These are phyloP conservation scores for Dasysyrphus albostriatus DNA, from an alignment of 2,888 invertebrate genomes.

Conservation along the genomic window DNA sequence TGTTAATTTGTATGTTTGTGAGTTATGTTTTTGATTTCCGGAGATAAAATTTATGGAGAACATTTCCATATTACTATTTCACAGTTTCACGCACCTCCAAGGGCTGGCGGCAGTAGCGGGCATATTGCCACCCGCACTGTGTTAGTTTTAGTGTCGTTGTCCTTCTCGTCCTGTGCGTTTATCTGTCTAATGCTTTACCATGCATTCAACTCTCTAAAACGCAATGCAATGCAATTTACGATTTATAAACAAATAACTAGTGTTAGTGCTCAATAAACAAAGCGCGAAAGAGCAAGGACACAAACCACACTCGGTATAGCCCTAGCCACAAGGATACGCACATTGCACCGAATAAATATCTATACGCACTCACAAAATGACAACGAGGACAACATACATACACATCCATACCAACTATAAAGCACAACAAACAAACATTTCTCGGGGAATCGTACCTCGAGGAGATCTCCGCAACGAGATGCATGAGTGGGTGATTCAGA, in stretches of 20 bases:
- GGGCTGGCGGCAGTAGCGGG: neutral
- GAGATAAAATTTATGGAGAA: conserved; percentile 75
- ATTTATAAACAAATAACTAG: conserved; percentile 76
- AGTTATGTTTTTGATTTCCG: conserved; percentile 76
- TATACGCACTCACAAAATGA: conserved; percentile 12
- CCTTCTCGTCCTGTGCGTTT: conserved; percentile 18
- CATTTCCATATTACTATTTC: conserved; percentile 72
- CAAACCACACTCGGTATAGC: conserved; percentile 20
- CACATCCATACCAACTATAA: too few relatives aligned
- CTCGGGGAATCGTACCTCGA: conserved; percentile 35
- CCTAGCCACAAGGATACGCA: conserved; percentile 48
- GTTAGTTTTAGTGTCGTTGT: conserved; percentile 32
- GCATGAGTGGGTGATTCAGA: neutral
- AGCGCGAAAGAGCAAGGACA: conserved; percentile 62
- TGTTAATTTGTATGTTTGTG: conserved; percentile 76
- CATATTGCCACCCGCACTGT: neutral
- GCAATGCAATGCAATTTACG: conserved; percentile 73
- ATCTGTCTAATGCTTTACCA: conserved; percentile 28
- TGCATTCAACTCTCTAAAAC: conserved; percentile 37
- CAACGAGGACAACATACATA: neutral
- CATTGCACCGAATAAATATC: conserved; percentile 47
- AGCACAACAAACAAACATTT: conserved; percentile 43
- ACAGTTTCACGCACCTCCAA: conserved; percentile 1
- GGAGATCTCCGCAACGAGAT: neutral
- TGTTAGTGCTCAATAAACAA: conserved; percentile 74